These are phyloP conservation scores for Guaruba guarouba DNA, from an alignment of 2,113 vertebrate genomes.

Conservation along the genomic window DNA sequence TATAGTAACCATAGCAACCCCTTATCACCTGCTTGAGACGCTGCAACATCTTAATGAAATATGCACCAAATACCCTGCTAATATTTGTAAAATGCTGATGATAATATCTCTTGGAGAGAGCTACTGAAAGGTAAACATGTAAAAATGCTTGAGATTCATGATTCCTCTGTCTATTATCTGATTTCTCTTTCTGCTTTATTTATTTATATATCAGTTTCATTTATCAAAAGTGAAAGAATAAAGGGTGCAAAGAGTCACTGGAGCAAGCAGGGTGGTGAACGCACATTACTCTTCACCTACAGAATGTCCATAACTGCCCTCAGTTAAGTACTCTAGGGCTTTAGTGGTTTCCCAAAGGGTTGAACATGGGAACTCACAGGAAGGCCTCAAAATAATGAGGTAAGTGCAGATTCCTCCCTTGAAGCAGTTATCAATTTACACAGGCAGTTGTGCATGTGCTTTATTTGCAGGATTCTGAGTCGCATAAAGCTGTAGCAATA, in stretches of 20 bases:
- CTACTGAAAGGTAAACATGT: not conserved
- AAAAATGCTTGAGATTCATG: not conserved
- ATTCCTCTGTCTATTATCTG: not conserved
- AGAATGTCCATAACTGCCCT: not conserved
- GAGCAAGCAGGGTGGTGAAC: not conserved
- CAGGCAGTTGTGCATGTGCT: not conserved
- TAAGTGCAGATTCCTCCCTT: not conserved
- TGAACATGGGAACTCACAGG: not conserved
- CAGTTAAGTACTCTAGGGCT: not conserved
- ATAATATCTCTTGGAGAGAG: not conserved
- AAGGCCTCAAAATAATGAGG: not conserved
- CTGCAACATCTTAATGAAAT: conserved; percentile 31
- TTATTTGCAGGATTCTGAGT: not conserved
- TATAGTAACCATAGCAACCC: conserved; percentile 71
- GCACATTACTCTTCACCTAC: not conserved
- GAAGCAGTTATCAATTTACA: not conserved
- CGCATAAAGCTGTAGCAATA: not conserved
- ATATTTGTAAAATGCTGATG: not conserved
- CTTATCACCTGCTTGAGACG: conserved; percentile 57
- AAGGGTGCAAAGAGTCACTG: not conserved
- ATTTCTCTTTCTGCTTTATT: not conserved
- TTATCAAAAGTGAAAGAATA: not conserved
- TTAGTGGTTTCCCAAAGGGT: not conserved
- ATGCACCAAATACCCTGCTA: not conserved
- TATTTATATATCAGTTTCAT: not conserved